Base-by-base conservation (phyloP, 92 coral and sea anemone genomes). In the Zoanthus sansibaricus region DNA sequence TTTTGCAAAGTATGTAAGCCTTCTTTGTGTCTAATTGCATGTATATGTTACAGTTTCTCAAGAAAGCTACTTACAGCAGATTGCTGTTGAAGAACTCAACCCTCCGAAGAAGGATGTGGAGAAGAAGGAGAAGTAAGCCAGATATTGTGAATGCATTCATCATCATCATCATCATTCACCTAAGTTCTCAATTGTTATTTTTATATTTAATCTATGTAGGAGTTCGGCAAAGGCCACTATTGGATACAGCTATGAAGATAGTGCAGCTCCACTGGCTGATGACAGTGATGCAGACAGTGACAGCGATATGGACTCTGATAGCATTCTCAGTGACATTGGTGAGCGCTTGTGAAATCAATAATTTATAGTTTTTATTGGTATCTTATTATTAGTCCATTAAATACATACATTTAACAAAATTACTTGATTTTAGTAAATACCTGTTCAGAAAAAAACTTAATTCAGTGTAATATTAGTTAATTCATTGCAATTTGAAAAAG, bases 321-420 rank as follows among this genome's bases (percentile, higher is more conserved):
- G 96, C 61, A 83, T 88, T 10, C 91, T 88, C n/a, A 93, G 95
- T 89, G 98, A 95, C 86, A 91, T 95, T 78, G 98, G 98, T 93
- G 59, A 82, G 91, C 68, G 31, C 14, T 5, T 7, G 7, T 21
- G 0, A 42, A 7, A 48, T 9, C 52, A 48, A 5, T 48, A 48
- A 48, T 48, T 9, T 58, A 7, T 17, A 6, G 20, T 4, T 13
- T 47, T 3, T 21, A 25, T 58, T 21, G 17, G 2, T 58, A 12
- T 58, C 66, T 15, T 58, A 5, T 15, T 58, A 5, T 17, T 58
- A 12, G 18, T 12, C 55, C 55, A 16, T 5, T 15, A 16, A 58
- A 2, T 6, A 4, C 15, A 52, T 52, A 52, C 5, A 52, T n/a
- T n/a, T 14, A 52, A 52, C 1, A 52, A 52, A 52, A 52, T 9